A percentile compares a stretch with the other conserved stretches of the same genome.
Evolutionary conservation across 2,888 invertebrate species (phyloP).

Genomic region (Plebejus anna): DNA sequence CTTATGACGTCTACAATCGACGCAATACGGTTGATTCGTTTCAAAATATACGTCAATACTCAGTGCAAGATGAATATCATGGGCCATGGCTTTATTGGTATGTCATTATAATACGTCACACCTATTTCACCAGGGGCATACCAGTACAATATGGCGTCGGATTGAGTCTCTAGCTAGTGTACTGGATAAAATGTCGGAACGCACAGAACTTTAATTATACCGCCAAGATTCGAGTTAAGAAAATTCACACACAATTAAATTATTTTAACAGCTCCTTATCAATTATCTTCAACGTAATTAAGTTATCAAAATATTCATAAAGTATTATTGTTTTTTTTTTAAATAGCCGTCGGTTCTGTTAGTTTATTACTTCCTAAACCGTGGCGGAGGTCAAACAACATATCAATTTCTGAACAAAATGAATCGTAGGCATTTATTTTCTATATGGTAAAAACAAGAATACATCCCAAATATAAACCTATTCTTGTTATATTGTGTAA

Average conservation of each 20-base stretch:
- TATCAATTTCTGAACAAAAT: constrained; percentile 8
- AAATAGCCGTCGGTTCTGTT: background rate
- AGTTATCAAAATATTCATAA: background rate
- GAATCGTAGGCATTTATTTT: constrained; percentile 13
- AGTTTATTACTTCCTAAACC: background rate
- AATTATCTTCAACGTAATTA: background rate
- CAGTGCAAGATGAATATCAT: too few species aligned
- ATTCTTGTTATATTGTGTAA: background rate
- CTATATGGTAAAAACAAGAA: background rate
- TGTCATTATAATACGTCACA: too few species aligned
- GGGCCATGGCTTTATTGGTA: too few species aligned
- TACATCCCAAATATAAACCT: background rate
- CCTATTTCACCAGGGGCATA: background rate
- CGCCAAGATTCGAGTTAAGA: background rate
- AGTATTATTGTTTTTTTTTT: constrained; percentile 2
- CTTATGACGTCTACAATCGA: too few species aligned
- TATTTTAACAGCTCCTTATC: constrained; percentile 4
- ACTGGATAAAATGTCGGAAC: background rate
- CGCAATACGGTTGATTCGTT: too few species aligned
- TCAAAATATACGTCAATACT: too few species aligned
- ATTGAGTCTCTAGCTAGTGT: background rate
- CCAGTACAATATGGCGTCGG: background rate
- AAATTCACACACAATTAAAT: background rate
- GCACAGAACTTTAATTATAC: background rate
- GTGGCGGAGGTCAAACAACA: background rate